Conservation (phyloP, 2,888 invertebrate genomes). For the Aleiodes leptofemur region DNA sequence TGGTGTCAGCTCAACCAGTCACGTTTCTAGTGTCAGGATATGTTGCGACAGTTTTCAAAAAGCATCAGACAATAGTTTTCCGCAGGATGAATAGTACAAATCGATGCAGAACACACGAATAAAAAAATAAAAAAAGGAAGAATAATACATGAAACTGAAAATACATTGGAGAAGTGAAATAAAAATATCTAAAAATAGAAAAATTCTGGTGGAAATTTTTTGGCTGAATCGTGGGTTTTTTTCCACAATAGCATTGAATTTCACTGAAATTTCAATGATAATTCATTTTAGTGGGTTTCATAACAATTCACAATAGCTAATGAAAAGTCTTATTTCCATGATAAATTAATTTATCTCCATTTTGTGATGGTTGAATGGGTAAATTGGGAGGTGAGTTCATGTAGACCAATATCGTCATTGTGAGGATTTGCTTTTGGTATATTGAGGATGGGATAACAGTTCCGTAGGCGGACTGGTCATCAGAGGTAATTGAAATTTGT, state of each 20-base stretch:
- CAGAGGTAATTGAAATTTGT: slow-evolving; percentile 70
- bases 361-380: slow-evolving; percentile 14
- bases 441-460: slow-evolving; percentile 58
- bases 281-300: no score
- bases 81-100: slow-evolving; percentile 21
- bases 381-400: slow-evolving; percentile 31
- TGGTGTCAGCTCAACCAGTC: slow-evolving; percentile 32
- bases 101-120: slow-evolving; percentile 7
- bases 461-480: slow-evolving; percentile 57
- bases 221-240: no score
- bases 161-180: not conserved
- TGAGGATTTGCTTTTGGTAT: slow-evolving; percentile 2
- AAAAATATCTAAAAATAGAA: no score
- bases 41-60: slow-evolving; percentile 36
- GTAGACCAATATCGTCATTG: slow-evolving; percentile 35
- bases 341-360: slow-evolving; percentile 20
- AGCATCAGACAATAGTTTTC: slow-evolving; percentile 38
- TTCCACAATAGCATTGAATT: no score
- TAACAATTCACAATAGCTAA: slow-evolving; percentile 1
- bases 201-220: no score
- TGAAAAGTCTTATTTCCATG: not conserved
- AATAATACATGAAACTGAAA: not conserved
- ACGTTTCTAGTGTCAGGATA: slow-evolving; percentile 31
- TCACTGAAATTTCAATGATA: no score
- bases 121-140: not conserved